These are phyloP conservation scores for Glareola pratincola DNA, from an alignment of 2,113 vertebrate species.

Conservation along the genomic window DNA sequence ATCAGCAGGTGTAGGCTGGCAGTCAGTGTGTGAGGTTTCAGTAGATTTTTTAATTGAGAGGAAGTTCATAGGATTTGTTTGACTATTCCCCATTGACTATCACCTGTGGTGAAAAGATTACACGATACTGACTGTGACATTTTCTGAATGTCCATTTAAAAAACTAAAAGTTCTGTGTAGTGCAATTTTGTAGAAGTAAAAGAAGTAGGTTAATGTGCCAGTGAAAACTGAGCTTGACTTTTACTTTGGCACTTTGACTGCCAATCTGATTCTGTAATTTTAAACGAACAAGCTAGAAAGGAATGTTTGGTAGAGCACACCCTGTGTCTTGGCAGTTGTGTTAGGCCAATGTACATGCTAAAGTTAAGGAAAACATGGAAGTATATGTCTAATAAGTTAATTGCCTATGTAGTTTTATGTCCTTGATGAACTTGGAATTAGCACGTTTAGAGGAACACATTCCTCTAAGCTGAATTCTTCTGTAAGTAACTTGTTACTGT, in stretches of 20 bases:
- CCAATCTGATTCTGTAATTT: neutral
- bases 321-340: neutral
- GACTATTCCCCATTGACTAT: neutral
- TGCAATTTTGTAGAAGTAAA: neutral
- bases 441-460: neutral
- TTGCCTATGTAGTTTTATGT: neutral
- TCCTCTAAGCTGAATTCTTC: neutral
- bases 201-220: neutral
- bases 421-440: neutral
- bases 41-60: neutral
- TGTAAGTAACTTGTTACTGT: neutral
- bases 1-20: neutral
- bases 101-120: neutral
- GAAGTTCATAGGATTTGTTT: neutral
- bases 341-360: neutral
- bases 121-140: neutral
- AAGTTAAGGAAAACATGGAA: neutral
- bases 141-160: neutral
- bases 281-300: slow-evolving; percentile 20
- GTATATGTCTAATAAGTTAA: neutral
- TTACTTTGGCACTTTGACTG: neutral
- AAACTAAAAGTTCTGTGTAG: neutral
- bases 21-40: neutral
- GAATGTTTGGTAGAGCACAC: slow-evolving; percentile 31
- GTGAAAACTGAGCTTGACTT: neutral